Conservation (phyloP, 92 coral and sea anemone genomes). For the Porites evermanni region DNA sequence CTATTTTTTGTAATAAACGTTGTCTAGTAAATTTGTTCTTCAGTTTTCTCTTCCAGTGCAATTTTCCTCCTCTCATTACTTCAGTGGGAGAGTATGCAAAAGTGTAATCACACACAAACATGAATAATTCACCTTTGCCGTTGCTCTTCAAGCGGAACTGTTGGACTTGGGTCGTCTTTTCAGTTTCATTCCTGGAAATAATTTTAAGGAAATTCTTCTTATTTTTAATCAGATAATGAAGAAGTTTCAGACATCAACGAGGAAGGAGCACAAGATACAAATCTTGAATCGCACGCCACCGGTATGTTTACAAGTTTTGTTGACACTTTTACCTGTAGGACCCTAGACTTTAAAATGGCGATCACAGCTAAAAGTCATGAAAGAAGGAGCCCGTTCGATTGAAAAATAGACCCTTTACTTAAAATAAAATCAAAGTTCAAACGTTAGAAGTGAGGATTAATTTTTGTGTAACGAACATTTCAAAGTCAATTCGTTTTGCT, state of each 20-base stretch:
- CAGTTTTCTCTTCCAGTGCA: not conserved
- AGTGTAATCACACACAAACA: constrained; percentile 53
- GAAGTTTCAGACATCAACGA: constrained; percentile 31
- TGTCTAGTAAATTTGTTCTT: not conserved
- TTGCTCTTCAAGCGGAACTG: not conserved
- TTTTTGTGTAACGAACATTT: not conserved
- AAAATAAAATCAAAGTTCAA: not conserved
- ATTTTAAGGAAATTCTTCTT: not conserved
- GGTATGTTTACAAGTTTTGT: constrained; percentile 66
- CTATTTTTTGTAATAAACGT: not conserved
- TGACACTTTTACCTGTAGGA: constrained; percentile 41
- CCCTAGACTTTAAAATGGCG: constrained; percentile 31
- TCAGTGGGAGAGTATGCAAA: constrained; percentile 69
- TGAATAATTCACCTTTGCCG: constrained; percentile 53
- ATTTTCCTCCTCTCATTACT: constrained; percentile 47
- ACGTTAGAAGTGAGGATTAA: not conserved
- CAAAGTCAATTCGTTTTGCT: not conserved
- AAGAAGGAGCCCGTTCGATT: not conserved
- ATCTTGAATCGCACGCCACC: constrained; percentile 24
- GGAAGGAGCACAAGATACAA: constrained; percentile 12
- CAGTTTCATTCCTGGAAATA: not conserved
- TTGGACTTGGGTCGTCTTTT: not conserved
- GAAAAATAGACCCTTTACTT: no score
- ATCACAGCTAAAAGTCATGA: constrained; percentile 12
- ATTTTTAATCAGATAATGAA: constrained; percentile 30